Base-by-base conservation (phyloP, 2,113 vertebrate genomes). In the Pluvialis apricaria region DNA sequence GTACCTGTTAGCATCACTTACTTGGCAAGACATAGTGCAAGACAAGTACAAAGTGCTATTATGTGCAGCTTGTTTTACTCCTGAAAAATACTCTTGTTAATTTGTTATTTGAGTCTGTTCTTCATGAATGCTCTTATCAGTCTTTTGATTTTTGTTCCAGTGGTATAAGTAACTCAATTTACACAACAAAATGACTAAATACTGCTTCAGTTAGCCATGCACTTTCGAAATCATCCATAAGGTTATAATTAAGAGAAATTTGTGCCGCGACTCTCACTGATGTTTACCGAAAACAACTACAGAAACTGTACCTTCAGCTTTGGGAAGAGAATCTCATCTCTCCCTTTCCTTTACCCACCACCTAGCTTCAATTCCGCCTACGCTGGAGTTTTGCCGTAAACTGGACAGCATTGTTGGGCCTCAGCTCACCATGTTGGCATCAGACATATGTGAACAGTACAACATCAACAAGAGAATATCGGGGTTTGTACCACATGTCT, bases 401-500 rank as follows among this genome's bases (percentile, higher is more conserved):
- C 93, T 99, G 94, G 99, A 99, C 96, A 97, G 98, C 90, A 97
- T 99, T 31, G 99, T 99, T 60, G 99, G 99, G 77, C 99, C 99
- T 49, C 99, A 99, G 95, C 99, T 99, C n/a, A 99, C 99, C 0
- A 95, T 99, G 94, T 96, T 99, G 93, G 99, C 99, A 1, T 99
- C 99, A 7, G 99, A 99, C 95, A 99, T 99, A 79, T 99, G 99
- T 91, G 99, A 99, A 96, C 99, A 99, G 55, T 99, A 99, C 98
- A 99, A 99, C 95, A 98, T 99, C 97, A 99, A 99, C 98, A 99
- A 98, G 94, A 99, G 99, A 90, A 98, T 99, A 93, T 99, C 99
- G 18, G 99, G 99, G 99, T 99, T 95, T 97, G 99, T 99, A 96
- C 64, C 76, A 24, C 51, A 3, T 32, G 69, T 51, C 51, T 62